Evolutionary conservation across 2,113 vertebrate genomes (phyloP), one percentile per base, ranked within the genome.

Genomic region (Colinus virginianus): DNA sequence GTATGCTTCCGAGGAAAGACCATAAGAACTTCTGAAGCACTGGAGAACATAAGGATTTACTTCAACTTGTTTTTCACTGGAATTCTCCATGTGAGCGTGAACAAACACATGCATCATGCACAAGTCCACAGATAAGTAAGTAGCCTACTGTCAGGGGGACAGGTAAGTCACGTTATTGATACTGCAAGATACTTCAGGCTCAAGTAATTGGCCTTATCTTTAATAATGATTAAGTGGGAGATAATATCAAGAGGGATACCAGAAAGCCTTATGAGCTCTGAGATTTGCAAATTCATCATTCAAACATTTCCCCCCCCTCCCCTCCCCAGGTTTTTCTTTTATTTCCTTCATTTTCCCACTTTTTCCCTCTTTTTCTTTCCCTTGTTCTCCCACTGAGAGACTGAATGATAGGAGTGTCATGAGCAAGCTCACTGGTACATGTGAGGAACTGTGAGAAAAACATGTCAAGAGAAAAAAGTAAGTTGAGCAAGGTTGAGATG

Each of bases 161-260:
- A 45, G 34, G 21, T 86, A 63, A 32, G 9, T 21, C 8, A 1
- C 3, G 3, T 0, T 4, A 12, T 4, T 72, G 42, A 72, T 48
- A 3, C 46, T 77, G 32, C 21, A 64, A 59, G 40, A 51, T 78
- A 8, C 9, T 78, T 86, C n/a, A 80, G n/a, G 22, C 19, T 81
- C 30, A 86, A 67, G 22, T 25, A 48, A 25, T 84, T 20, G 66
- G 13, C 10, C 19, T 78, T 28, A 5, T 49, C 28, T 55, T 63
- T 63, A 36, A 38, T 48, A 66, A 45, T 11, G 13, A 38, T 13
- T 13, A 80, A 84, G 6, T 59, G 43, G 13, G 40, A 77, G 6
- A 22, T 36, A 32, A 13, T 32, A 38, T 28, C 26, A 67, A 78
- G 59, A 59, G 4, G 6, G 7, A 63, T 18, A 5, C 1, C 61